Evolutionary conservation across 2,888 invertebrate species (phyloP).

Genomic region (Ellobium chinense): DNA sequence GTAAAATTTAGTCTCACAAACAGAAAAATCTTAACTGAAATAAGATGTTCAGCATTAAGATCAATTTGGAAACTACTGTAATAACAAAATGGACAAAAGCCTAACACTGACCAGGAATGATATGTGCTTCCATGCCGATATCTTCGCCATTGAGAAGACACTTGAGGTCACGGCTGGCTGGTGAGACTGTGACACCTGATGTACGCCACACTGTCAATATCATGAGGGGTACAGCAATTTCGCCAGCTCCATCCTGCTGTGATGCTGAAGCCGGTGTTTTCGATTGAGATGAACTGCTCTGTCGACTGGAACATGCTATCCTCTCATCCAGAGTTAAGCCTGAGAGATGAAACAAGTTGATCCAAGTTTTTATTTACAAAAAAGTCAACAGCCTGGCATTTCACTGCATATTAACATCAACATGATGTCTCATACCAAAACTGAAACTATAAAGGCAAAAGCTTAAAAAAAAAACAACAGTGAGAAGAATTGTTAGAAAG

Average conservation of each 20-base stretch:
- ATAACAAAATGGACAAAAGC: background rate
- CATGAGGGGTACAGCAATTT: slow-evolving; percentile 60
- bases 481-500: too few species aligned
- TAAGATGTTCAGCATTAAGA: too few species aligned
- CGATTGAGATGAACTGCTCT: background rate
- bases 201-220: slow-evolving; percentile 56
- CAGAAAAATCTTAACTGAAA: too few species aligned
- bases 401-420: too few species aligned
- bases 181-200: slow-evolving; percentile 61
- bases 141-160: slow-evolving; percentile 58
- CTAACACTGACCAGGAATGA: slow-evolving; percentile 58
- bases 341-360: too few species aligned
- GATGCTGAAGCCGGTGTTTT: background rate
- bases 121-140: slow-evolving; percentile 60
- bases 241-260: slow-evolving; percentile 29
- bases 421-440: too few species aligned
- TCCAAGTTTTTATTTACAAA: too few species aligned
- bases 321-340: slow-evolving; percentile 42
- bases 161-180: slow-evolving; percentile 61
- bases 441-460: too few species aligned
- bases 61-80: too few species aligned
- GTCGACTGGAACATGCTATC: slow-evolving; percentile 7
- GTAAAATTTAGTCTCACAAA: too few species aligned
- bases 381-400: too few species aligned
- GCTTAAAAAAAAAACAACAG: too few species aligned